Conservation (phyloP, 2,113 vertebrate genomes). For the Acrocephalus kingi region DNA sequence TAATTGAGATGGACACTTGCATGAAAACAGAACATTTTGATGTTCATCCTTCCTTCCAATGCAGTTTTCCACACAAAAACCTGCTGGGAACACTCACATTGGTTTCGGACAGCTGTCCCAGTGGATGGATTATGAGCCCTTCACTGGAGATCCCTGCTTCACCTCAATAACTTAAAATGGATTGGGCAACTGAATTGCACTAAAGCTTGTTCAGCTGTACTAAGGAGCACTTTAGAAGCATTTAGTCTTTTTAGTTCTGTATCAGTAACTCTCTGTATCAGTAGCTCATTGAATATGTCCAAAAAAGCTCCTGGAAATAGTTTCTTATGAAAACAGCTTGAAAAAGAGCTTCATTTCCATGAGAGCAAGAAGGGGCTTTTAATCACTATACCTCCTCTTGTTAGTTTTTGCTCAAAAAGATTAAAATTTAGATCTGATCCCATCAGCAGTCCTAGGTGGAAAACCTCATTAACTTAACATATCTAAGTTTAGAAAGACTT, state of each 20-base stretch:
- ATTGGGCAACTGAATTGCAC: neutral
- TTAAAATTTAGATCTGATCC: neutral
- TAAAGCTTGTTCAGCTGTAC: neutral
- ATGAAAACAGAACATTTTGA: neutral
- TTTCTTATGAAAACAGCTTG: neutral
- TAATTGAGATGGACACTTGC: neutral
- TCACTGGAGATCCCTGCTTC: neutral
- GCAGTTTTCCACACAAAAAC: neutral
- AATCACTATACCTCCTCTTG: neutral
- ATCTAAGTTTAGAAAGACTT: neutral
- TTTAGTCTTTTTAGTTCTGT: neutral
- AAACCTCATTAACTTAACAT: neutral
- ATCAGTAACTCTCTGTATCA: neutral
- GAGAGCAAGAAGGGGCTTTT: neutral
- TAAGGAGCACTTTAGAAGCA: neutral
- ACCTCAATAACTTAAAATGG: neutral
- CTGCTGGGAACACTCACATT: accelerated
- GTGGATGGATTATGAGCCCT: neutral
- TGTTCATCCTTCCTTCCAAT: neutral
- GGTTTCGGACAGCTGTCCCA: neutral
- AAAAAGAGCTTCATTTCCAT: neutral
- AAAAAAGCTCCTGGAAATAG: neutral
- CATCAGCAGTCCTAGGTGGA: neutral
- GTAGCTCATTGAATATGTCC: neutral
- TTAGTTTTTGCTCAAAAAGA: neutral